Evolutionary conservation across 2,888 invertebrate species (phyloP).

Genomic region (Limnephilus auricula): DNA sequence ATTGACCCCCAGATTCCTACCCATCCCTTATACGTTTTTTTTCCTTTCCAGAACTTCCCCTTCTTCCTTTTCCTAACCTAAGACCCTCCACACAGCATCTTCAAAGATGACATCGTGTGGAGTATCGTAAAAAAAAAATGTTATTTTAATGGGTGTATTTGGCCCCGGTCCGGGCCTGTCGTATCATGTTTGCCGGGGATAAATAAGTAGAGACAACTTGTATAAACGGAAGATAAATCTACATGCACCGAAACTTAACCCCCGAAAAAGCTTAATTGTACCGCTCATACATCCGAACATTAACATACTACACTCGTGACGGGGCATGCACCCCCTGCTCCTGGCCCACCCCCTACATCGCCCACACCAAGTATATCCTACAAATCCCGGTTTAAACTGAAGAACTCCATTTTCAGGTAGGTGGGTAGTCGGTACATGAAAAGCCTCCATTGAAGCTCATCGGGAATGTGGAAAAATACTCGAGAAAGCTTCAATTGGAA

Average conservation of each 20-base stretch:
- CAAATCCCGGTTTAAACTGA: constrained; percentile 47
- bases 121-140: too few relatives aligned
- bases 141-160: background rate
- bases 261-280: constrained; percentile 65
- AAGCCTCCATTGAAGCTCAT: background rate
- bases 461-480: constrained; percentile 10
- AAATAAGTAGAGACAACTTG: constrained; percentile 62
- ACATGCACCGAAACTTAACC: constrained; percentile 64
- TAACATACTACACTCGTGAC: constrained; percentile 46
- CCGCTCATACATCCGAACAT: constrained; percentile 51
- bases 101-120: too few relatives aligned
- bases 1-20: too few relatives aligned
- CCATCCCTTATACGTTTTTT: too few relatives aligned
- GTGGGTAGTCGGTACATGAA: background rate
- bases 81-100: too few relatives aligned
- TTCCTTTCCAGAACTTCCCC: too few relatives aligned
- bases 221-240: constrained; percentile 64
- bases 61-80: too few relatives aligned
- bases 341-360: background rate
- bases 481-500: background rate
- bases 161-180: constrained; percentile 7
- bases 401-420: constrained; percentile 6
- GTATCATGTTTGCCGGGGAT: constrained; percentile 58
- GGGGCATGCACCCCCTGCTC: constrained; percentile 27
- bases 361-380: constrained; percentile 32